Percentiles rank a stretch among this genome's conserved stretches.
These are phyloP conservation scores for Eustalomyia histrio DNA, from an alignment of 2,888 invertebrate genomes.

Conservation along the genomic window DNA sequence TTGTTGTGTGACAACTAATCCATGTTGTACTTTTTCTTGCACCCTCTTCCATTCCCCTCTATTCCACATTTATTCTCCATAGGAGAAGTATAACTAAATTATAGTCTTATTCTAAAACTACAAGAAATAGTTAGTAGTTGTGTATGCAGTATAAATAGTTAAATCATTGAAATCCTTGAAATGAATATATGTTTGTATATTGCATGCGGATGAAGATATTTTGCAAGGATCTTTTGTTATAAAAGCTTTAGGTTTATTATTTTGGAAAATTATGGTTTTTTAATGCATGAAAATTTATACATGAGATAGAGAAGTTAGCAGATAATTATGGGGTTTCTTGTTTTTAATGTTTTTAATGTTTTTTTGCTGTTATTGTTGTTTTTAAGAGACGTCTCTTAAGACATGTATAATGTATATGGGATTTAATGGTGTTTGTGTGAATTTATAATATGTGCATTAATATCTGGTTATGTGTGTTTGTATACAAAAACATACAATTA, in stretches of 20 bases:
- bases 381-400: neutral
- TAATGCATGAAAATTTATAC: constrained; percentile 55
- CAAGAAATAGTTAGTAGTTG: too few species aligned
- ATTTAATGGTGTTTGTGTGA: neutral
- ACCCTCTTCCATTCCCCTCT: too few species aligned
- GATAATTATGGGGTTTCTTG: neutral
- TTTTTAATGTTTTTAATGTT: neutral
- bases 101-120: too few species aligned
- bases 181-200: neutral
- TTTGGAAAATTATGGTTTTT: constrained; percentile 50
- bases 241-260: constrained; percentile 49
- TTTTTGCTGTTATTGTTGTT: neutral
- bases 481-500: neutral
- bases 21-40: too few species aligned
- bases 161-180: constrained; percentile 6
- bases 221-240: constrained; percentile 23
- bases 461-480: neutral
- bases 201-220: neutral
- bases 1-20: too few species aligned
- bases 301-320: neutral
- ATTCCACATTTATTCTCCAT: too few species aligned
- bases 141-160: neutral
- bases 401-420: neutral
- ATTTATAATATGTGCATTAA: neutral
- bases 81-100: too few species aligned